Percentiles rank a stretch among this genome's conserved stretches.
These are phyloP conservation scores for Neocrepidodera transversa DNA, from an alignment of 2,888 invertebrate species.

Conservation along the genomic window DNA sequence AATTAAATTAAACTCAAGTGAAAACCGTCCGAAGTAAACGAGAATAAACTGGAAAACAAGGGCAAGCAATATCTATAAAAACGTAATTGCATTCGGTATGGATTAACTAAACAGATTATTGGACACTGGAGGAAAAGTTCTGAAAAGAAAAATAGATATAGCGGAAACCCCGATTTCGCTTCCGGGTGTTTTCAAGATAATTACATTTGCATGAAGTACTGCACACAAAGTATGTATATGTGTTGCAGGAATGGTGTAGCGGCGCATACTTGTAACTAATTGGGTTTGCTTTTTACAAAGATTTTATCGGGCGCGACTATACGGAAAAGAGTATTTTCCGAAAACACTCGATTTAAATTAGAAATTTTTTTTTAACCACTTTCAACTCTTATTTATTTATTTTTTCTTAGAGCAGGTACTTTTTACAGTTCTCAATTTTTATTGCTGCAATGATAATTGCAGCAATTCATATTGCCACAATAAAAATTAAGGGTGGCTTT, in stretches of 20 bases:
- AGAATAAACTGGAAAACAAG: background rate
- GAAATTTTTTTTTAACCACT: too few relatives aligned
- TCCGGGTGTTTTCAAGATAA: constrained; percentile 9
- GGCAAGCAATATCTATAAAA: constrained; percentile 6
- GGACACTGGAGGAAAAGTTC: constrained; percentile 12
- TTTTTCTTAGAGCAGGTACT: too few relatives aligned
- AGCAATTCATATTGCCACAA: too few relatives aligned
- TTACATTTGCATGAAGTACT: constrained; percentile 20
- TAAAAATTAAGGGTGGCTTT: too few relatives aligned
- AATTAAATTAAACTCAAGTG: background rate
- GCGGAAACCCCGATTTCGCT: constrained; percentile 1
- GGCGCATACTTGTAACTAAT: background rate
- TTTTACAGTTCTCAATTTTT: too few relatives aligned
- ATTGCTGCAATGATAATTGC: too few relatives aligned
- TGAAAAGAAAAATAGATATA: constrained; percentile 14
- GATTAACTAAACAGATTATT: constrained; percentile 20
- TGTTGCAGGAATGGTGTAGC: background rate
- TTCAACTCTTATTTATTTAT: too few relatives aligned
- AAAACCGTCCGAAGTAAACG: background rate
- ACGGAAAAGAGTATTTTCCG: background rate
- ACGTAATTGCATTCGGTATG: constrained; percentile 17
- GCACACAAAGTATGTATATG: background rate
- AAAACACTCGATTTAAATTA: background rate
- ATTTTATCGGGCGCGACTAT: background rate
- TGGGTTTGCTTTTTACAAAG: background rate